Percentiles rank a stretch among this genome's conserved stretches.
Conservation (phyloP, 2,888 invertebrate genomes). For the Drosophila meridionalis region DNA sequence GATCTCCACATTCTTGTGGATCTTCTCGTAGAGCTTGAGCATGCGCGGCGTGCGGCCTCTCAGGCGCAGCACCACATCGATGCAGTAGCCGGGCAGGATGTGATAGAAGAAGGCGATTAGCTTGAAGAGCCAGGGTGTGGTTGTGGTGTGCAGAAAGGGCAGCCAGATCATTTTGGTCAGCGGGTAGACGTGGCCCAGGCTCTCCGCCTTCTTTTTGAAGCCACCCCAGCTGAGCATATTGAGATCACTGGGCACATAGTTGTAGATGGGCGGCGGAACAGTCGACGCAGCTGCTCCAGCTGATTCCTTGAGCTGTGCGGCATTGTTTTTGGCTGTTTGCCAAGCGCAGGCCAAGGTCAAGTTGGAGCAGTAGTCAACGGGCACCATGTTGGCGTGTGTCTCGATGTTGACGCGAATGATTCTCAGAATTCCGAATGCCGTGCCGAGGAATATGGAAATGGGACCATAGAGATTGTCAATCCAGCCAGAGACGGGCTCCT, state of each 20-base stretch:
- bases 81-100: constrained; percentile 87
- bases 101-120: constrained; percentile 87
- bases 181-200: constrained; percentile 86
- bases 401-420: constrained; percentile 77
- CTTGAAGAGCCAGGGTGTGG: constrained; percentile 82
- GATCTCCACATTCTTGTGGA: constrained; percentile 91
- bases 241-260: constrained; percentile 92
- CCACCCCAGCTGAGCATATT: constrained; percentile 93
- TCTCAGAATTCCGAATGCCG: constrained; percentile 87
- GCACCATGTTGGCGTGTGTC: constrained; percentile 84
- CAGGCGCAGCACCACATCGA: constrained; percentile 85
- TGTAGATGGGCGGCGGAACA: constrained; percentile 86
- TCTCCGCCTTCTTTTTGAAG: constrained; percentile 84
- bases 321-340: constrained; percentile 80
- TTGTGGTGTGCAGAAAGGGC: constrained; percentile 86
- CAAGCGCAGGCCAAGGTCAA: constrained; percentile 85
- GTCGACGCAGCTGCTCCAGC: constrained; percentile 21
- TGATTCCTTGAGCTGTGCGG: constrained; percentile 13
- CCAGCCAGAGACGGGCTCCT: constrained; percentile 88
- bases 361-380: constrained; percentile 85
- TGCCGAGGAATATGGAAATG: constrained; percentile 85
- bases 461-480: constrained; percentile 89
- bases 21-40: constrained; percentile 91
- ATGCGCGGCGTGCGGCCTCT: constrained; percentile 84
- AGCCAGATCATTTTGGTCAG: constrained; percentile 89